A percentile compares a stretch with the other conserved stretches of the same genome.
These are phyloP conservation scores for Helicorthomorpha holstii DNA, from an alignment of 1,140 invertebrate genomes.

Conservation along the genomic window DNA sequence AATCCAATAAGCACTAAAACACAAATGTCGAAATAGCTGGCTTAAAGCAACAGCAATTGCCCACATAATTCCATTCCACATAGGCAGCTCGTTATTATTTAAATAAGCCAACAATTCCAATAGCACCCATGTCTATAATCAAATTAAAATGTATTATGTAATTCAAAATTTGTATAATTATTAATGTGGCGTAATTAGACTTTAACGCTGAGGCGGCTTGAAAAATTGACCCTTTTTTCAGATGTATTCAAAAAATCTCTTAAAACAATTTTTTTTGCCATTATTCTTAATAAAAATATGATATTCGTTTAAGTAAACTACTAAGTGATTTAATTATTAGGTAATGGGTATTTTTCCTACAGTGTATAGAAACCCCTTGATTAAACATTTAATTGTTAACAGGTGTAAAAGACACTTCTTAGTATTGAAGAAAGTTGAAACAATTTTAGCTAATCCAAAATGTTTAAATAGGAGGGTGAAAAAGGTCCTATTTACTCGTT, in stretches of 20 bases:
- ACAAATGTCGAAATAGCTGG: neutral
- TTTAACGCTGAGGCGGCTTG: too few relatives aligned
- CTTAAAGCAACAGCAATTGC: neutral
- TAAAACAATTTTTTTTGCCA: too few relatives aligned
- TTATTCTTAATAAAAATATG: too few relatives aligned
- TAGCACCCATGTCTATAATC: neutral
- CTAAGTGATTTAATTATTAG: neutral
- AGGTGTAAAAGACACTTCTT: too few relatives aligned
- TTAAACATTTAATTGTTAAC: too few relatives aligned
- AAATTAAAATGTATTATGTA: neutral
- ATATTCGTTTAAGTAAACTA: neutral
- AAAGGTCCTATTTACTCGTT: too few relatives aligned
- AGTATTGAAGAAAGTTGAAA: neutral
- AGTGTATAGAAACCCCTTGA: too few relatives aligned
- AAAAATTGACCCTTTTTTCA: too few relatives aligned
- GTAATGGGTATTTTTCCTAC: too few relatives aligned
- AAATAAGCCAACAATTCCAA: neutral
- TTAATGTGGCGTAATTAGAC: too few relatives aligned
- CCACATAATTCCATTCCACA: neutral
- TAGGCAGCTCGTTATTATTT: neutral
- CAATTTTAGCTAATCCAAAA: neutral
- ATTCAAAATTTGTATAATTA: too few relatives aligned
- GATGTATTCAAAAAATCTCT: too few relatives aligned
- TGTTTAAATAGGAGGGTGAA: neutral
- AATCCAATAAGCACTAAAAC: neutral